A percentile compares a stretch with the other conserved stretches of the same genome.
These are phyloP conservation scores for Heterohyrax brucei DNA, from an alignment of 2,797 vertebrate species.

Conservation along the genomic window DNA sequence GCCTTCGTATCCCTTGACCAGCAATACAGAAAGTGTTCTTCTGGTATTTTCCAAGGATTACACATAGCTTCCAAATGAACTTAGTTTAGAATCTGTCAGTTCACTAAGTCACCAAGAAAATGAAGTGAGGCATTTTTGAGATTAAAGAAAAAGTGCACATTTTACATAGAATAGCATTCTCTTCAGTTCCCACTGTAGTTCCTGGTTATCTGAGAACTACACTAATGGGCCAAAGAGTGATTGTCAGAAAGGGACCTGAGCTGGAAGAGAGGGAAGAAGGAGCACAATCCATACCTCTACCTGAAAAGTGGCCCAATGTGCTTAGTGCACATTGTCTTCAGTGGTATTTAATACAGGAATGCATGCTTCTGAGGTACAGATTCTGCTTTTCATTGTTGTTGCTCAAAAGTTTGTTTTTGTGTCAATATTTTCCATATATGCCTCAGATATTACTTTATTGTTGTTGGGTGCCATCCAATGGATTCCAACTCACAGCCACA, in stretches of 20 bases:
- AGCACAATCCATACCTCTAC: background rate
- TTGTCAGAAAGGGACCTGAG: background rate
- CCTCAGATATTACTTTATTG: background rate
- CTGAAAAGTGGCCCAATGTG: background rate
- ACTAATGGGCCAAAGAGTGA: constrained; percentile 44
- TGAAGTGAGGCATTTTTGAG: background rate
- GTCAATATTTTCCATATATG: background rate
- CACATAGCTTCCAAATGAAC: constrained; percentile 47
- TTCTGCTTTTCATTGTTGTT: background rate
- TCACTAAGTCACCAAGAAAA: constrained; percentile 11
- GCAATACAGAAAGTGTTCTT: constrained; percentile 33
- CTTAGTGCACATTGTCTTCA: background rate
- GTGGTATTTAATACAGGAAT: background rate
- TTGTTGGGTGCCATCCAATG: too few species aligned
- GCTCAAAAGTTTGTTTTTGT: background rate
- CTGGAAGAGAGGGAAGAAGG: background rate
- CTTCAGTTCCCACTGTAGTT: constrained; percentile 10
- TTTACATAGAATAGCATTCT: background rate
- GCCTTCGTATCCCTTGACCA: background rate
- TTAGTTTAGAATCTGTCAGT: constrained; percentile 41
- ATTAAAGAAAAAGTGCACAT: constrained; percentile 15
- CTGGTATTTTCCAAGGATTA: constrained; percentile 56
- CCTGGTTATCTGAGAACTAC: background rate
- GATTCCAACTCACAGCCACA: too few species aligned
- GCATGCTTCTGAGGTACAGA: background rate